Evolutionary conservation across 2,113 vertebrate genomes (phyloP).

Genomic region (Nematolebias whitei): DNA sequence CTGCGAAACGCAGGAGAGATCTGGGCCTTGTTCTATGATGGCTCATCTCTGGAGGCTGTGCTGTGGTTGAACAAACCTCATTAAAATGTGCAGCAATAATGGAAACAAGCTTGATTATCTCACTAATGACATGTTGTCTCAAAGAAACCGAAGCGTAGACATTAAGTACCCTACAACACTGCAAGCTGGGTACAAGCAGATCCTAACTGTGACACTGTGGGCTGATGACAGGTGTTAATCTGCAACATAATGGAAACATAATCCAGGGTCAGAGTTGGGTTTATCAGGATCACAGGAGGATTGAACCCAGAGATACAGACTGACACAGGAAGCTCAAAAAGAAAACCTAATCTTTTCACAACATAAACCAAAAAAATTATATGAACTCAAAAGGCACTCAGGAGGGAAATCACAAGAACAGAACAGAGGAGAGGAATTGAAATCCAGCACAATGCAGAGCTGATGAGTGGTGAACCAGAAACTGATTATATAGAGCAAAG

Average conservation of each 20-base stretch:
- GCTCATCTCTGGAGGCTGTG: constrained; percentile 56
- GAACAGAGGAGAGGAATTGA: too few relatives aligned
- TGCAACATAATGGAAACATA: constrained; percentile 10
- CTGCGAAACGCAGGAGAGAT: constrained; percentile 29
- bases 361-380: too few relatives aligned
- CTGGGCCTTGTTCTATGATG: constrained; percentile 36
- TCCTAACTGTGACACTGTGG: constrained; percentile 7
- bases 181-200: constrained; percentile 19
- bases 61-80: constrained; percentile 59
- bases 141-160: constrained; percentile 45
- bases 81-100: constrained; percentile 70
- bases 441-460: too few relatives aligned
- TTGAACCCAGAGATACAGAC: too few relatives aligned
- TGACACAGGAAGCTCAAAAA: too few relatives aligned
- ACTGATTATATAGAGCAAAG: too few relatives aligned
- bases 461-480: too few relatives aligned
- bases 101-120: constrained; percentile 68
- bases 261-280: constrained; percentile 10
- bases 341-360: too few relatives aligned
- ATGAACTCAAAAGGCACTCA: too few relatives aligned
- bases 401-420: too few relatives aligned
- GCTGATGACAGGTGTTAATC: constrained; percentile 20
- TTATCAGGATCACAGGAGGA: too few relatives aligned
- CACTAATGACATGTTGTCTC: constrained; percentile 62
- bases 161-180: constrained; percentile 34